Evolutionary conservation across 2,797 vertebrate species (phyloP), one percentile per base, ranked within the genome.

Genomic region (Geotrypetes seraphini): DNA sequence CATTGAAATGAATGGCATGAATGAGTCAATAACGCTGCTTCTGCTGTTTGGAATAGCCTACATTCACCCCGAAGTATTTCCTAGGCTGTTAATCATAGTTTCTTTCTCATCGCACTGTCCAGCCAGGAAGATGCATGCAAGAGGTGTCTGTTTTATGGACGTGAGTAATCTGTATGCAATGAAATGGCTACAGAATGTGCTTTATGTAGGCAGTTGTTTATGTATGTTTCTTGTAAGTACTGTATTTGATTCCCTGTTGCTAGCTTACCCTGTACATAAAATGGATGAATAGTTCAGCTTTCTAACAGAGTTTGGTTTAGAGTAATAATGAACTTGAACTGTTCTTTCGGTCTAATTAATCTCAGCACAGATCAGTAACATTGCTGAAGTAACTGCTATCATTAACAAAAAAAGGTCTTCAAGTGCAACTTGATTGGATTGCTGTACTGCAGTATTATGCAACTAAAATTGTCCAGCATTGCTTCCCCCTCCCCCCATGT

Each of bases 251-350:
- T 64, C 31, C 29, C 36, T 66, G 68, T 71, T 62, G 69, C 49
- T 32, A 56, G 53, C 53, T 69, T 68, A 66, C 71, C n/a, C n/a
- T n/a, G n/a, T n/a, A n/a, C n/a, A n/a, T n/a, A n/a, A 66, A 69
- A 66, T 66, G 65, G 63, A 66, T 69, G 65, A 71, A 66, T 63
- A 71, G 56, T 68, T 71, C 65, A 66, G 68, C 68, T 69, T 71
- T 71, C 69, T 71, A 69, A 69, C 66, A 66, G 65, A 69, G 68
- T 60, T 61, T 60, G 47, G 53, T 60, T 49, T 47, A 26, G 40
- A 33, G 43, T 66, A 48, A 53, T 71, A 71, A 71, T 71, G 64
- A 65, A 69, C 60, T 64, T 33, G 56, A 40, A 49, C 47, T 28
- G 45, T 45, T 54, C 58, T 34, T 57, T 58, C 60, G 58, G 55